Evolutionary conservation across 2,888 invertebrate species (phyloP), one percentile per base, ranked within the genome.

Genomic region (Cerceris ruficornis): DNA sequence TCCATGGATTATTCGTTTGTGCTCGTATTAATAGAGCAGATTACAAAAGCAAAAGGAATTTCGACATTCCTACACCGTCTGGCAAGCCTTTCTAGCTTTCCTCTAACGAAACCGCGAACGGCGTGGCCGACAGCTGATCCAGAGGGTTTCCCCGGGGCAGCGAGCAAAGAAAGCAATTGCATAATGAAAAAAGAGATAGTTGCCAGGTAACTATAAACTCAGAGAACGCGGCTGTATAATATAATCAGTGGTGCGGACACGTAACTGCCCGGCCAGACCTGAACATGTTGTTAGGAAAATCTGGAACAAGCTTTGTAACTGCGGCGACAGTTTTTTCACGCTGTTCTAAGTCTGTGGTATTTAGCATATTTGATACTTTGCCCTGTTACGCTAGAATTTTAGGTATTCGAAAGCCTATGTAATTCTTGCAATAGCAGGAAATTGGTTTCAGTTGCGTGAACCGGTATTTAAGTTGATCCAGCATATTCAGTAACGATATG

Each of bases 181-280:
- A 86, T 87, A 89, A 90, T 84, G 84, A 85, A 86, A 88, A 89
- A 88, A 89, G 90, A 90, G 90, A 90, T 90, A 90, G 90, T 90
- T 90, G 90, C 87, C 83, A 72, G 83, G 77, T 80, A 74, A 83
- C 85, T 89, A 86, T 69, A 77, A 72, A 77, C 60, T 74, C 70
- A 64, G 78, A 66, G 85, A 86, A 84, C 85, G 83, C 69, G 77
- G 73, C 66, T 71, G 69, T 75, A 76, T 82, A 76, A 80, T 81
- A 77, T 84, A 86, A 84, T 76, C 72, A 72, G 75, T 59, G 67
- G 75, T 67, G 46, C 62, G 77, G 50, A 71, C 69, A 73, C 83
- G 78, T 86, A 86, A 86, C 79, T 75, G 61, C 72, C 67, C 59
- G 68, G 69, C 78, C 79, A 60, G 73, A 65, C 60, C 64, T 65